Evolutionary conservation across 2,113 vertebrate species (phyloP).

Genomic region (Passer montanus): DNA sequence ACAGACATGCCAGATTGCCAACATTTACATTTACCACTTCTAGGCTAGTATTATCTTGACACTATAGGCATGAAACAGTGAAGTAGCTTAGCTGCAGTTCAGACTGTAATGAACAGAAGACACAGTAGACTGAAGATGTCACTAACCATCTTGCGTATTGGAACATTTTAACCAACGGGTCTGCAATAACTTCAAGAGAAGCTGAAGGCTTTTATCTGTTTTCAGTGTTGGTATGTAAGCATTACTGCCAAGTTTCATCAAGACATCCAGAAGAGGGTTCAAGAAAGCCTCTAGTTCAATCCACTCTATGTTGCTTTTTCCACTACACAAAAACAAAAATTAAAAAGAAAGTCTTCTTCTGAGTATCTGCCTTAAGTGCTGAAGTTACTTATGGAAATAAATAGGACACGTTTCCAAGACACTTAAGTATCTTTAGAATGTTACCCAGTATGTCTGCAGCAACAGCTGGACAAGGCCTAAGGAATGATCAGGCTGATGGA

Average conservation of each 20-base stretch:
- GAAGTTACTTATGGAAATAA: not conserved
- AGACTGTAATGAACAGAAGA: conserved; percentile 12
- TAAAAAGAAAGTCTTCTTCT: conserved; percentile 58
- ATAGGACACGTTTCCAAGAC: not conserved
- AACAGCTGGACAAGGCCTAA: not conserved
- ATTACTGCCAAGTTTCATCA: conserved; percentile 85
- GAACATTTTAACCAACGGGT: conserved; percentile 65
- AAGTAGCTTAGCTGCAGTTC: not conserved
- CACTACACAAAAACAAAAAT: conserved; percentile 71
- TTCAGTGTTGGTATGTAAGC: conserved; percentile 87
- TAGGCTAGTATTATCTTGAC: not conserved
- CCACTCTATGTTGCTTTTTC: conserved; percentile 59
- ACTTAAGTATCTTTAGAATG: conserved; percentile 2
- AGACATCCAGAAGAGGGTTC: conserved; percentile 85
- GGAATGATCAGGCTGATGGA: not conserved
- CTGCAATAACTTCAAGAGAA: conserved; percentile 83
- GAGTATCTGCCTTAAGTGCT: conserved; percentile 11
- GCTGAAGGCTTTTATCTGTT: conserved; percentile 90
- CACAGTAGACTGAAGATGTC: conserved; percentile 55
- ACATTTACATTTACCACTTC: not conserved
- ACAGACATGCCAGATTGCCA: not conserved
- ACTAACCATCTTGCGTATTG: conserved; percentile 70
- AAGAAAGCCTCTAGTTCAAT: conserved; percentile 78
- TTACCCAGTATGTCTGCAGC: not conserved
- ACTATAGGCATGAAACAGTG: not conserved